Base-by-base conservation (phyloP, 2,888 invertebrate species). In the Drosophila rellima region DNA sequence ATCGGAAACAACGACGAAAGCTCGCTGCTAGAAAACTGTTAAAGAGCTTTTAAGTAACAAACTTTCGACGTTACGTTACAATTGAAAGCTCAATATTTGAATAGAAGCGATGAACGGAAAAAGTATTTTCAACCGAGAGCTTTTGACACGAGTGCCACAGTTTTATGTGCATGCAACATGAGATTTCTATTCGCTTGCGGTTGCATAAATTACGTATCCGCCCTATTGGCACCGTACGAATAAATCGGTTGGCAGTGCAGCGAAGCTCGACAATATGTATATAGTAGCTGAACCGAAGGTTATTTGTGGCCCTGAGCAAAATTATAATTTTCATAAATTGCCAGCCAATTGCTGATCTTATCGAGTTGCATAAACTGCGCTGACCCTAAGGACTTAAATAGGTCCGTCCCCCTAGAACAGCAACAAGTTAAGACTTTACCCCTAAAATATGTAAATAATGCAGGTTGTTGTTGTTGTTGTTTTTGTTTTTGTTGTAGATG, bases 301-400 rank as follows among this genome's bases (percentile, higher is more conserved):
- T 78, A 66, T 78, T 68, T 82, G 70, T 60, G 17, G 23, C 48
- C 62, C 40, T n/a, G 18, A 31, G 55, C 20, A 61, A 61, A 68
- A 80, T 88, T 82, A 71, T 72, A 79, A 82, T 82, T 65, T 82
- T 74, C 76, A 88, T 79, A 82, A 85, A 82, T 79, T 76, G 73
- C 63, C 63, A 47, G 47, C 55, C 72, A 74, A 66, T 71, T 65
- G 72, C 72, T 65, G 86, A 88, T 82, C 70, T 59, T 69, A 88
- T 85, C 82, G 48, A 20, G 1, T 23, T 31, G 60, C 73, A 59
- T 62, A 59, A 40, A 29, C 68, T 51, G 65, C 20, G 26, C 52
- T 26, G 10, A 50, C 17, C 18, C 18, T 29, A 56, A 60, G 59
- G 50, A 44, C 18, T 15, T 39, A 23, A 54, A 50, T 35, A 10